A percentile compares a stretch with the other conserved stretches of the same genome.
These are phyloP conservation scores for cat (Felis catus) DNA, from an alignment of 2,113 vertebrate genomes.

Conservation along the genomic window DNA sequence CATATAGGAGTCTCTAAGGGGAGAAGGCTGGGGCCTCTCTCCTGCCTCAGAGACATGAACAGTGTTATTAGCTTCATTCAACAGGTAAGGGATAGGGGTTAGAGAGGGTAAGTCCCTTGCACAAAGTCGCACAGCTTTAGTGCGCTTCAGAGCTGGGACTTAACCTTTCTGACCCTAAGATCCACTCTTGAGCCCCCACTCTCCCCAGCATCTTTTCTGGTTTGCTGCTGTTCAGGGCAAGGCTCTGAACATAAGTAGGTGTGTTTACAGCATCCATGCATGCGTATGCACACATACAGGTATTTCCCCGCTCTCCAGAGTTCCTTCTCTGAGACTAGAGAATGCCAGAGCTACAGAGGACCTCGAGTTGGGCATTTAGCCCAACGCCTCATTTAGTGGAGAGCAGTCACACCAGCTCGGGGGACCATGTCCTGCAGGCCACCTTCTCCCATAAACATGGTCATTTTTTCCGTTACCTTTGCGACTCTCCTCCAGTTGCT, in stretches of 20 bases:
- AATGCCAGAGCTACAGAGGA: neutral
- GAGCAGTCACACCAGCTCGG: neutral
- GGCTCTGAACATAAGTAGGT: neutral
- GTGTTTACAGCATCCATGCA: neutral
- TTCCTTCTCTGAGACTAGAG: neutral
- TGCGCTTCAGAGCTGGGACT: neutral
- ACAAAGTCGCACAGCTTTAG: neutral
- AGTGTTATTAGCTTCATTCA: neutral
- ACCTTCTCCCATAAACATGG: neutral
- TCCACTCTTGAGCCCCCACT: neutral
- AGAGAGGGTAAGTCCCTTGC: neutral
- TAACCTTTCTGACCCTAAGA: neutral
- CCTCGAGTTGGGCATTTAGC: neutral
- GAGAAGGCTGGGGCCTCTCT: neutral
- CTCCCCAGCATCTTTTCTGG: neutral
- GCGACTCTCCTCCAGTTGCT: neutral
- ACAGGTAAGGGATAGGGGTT: neutral
- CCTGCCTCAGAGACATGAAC: neutral
- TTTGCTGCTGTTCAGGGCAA: neutral
- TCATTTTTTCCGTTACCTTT: neutral
- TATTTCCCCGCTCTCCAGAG: neutral
- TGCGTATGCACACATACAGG: rapidly evolving
- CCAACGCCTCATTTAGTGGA: neutral
- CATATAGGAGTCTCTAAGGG: neutral
- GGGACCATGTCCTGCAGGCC: neutral